Base-by-base conservation (phyloP, 2,113 vertebrate genomes). In the Phrynosoma platyrhinos region DNA sequence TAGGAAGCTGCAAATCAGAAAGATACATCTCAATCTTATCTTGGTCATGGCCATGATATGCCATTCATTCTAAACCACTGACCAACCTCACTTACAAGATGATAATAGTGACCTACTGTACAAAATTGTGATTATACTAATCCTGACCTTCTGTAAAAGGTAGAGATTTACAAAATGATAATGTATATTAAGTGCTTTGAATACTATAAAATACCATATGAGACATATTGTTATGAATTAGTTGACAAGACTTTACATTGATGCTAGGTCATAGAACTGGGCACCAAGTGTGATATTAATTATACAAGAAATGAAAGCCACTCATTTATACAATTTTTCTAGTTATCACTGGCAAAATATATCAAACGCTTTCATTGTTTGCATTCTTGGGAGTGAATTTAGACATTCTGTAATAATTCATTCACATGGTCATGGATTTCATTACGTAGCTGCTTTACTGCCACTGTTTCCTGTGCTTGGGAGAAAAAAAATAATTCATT, bases 271-370 rank as follows among this genome's bases (percentile, higher is more conserved):
- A 30, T 88, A 88, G 74, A 4, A 78, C 40, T 83, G 74, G 62
- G 64, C 81, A 88, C 42, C 87, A 83, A 32, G n/a, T 25, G 12
- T 32, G 68, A 23, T 82, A 82, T 74, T 62, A 47, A 47, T 64
- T 81, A 62, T n/a, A 62, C 30, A 9, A 83, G 9, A 68, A 42
- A 32, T 12, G 89, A 94, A 95, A 92, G 84, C 88, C 94, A 82
- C 93, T 91, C 1, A 25, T 10, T 92, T 47, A 90, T 94, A 91
- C 83, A 85, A 55, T 55, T 88, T 90, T 92, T 68, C 32, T 82
- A 66, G 1, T 52, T 85, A 88, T 91, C 40, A 32, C 87, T 91
- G 87, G 79, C 16, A 79, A 83, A 92, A 77, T 32, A 78, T 82
- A 92, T 0, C 58, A 92, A 92, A 93, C 92, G 91, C 91, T 94